phyloP scores from a whole-genome alignment of 2,888 invertebrate species.

The Spicauda simplicius region DNA sequence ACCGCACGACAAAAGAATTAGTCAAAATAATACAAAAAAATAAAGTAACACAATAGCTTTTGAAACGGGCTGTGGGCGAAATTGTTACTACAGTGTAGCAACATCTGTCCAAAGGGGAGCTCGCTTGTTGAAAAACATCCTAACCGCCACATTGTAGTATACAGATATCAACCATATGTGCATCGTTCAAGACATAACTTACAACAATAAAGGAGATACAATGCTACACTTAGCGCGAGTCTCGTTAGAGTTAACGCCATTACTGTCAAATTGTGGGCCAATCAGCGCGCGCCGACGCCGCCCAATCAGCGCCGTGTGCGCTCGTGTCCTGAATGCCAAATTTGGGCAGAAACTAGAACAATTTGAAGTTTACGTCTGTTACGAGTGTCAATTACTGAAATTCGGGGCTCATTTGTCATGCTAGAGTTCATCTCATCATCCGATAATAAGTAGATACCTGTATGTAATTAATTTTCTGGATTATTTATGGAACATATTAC shows the following conservation, averaged over 20 bases:
- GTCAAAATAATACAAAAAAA: slow-evolving; percentile 79
- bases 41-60: slow-evolving; percentile 75
- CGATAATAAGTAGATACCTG: no score
- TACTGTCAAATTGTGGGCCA: slow-evolving; percentile 82
- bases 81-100: slow-evolving; percentile 83
- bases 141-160: slow-evolving; percentile 10
- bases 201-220: not conserved
- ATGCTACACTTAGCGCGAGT: slow-evolving; percentile 13
- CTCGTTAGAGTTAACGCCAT: slow-evolving; percentile 76
- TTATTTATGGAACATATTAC: no score
- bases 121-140: slow-evolving; percentile 29
- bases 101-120: slow-evolving; percentile 81
- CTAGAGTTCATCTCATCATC: not conserved
- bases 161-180: slow-evolving; percentile 8
- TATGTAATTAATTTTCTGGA: no score
- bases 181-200: not conserved
- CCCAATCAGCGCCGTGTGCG: slow-evolving; percentile 67
- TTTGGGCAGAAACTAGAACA: slow-evolving; percentile 73
- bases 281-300: slow-evolving; percentile 65
- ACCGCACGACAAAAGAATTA: slow-evolving; percentile 82
- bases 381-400: slow-evolving; percentile 41
- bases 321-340: slow-evolving; percentile 78
- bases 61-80: slow-evolving; percentile 76
- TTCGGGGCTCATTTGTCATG: slow-evolving; percentile 31
- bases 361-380: slow-evolving; percentile 63